Conservation (phyloP, 2,888 invertebrate genomes). For the Phorcus lineatus region DNA sequence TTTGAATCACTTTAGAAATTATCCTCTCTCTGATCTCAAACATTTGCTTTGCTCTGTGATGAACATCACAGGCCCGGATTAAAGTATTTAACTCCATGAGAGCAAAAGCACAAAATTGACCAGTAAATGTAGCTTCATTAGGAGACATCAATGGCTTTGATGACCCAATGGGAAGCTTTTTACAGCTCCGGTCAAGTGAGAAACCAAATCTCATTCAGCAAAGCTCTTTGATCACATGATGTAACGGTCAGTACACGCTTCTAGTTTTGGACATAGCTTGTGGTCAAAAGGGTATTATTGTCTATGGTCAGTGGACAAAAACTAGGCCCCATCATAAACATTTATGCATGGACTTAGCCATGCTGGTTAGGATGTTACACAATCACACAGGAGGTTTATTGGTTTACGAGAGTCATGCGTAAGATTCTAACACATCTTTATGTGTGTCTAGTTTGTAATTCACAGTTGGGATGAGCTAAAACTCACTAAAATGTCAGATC, state of each 20-base stretch:
- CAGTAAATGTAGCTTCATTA: background rate
- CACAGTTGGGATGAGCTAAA: background rate
- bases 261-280: background rate
- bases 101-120: background rate
- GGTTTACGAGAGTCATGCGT: background rate
- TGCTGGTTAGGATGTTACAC: constrained; percentile 3
- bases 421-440: background rate
- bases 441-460: background rate
- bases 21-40: too few species aligned
- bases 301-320: background rate
- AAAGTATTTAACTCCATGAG: background rate
- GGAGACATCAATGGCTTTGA: background rate
- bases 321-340: background rate
- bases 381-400: background rate
- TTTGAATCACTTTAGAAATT: too few species aligned
- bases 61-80: too few species aligned
- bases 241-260: background rate
- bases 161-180: constrained; percentile 2
- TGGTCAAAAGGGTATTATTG: constrained; percentile 7
- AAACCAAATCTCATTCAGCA: background rate
- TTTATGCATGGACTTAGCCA: background rate
- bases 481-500: background rate
- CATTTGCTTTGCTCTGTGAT: too few species aligned
- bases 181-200: background rate
- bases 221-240: constrained; percentile 1